Evolutionary conservation across 2,888 invertebrate genomes (phyloP), one percentile per base, ranked within the genome.

Genomic region (Nematopogon swammerdamellus): DNA sequence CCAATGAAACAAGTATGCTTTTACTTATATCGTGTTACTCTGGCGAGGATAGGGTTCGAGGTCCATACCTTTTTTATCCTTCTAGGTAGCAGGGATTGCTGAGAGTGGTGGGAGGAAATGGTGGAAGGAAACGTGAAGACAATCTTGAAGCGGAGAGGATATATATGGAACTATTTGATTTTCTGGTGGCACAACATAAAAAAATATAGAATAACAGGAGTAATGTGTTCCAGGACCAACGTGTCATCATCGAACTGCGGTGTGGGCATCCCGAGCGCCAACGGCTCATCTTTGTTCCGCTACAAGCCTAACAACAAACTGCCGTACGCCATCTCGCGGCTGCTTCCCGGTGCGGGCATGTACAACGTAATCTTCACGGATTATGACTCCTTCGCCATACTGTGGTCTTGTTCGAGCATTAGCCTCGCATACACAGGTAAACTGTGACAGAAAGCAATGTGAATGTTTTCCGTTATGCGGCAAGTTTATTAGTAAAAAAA

Each of bases 341-440:
- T 88, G 59, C 66, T 89, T 58, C 89, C 89, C 8, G 89, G 88
- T 45, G 85, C 87, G 8, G 89, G 89, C 1, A 82, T 82, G 54
- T 90, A 90, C 71, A 83, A 84, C 67, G 76, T 90, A 45, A 76
- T 90, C 19, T 84, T 85, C 60, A 88, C 89, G 0, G 89, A 90
- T 67, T 90, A 89, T 66, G 80, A 82, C 1, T 82, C 82, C 60
- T 89, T 85, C 67, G 88, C 88, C 36, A 80, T 90, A 53, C 61
- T 90, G 46, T 90, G 88, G 85, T 88, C 88, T 3, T 90, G 90
- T 60, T 83, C 85, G 18, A 86, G 85, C 65, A 75, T 86, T 54
- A 84, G 83, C 48, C 58, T 87, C 46, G 77, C 84, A 50, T 82
- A 86, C 62, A 74, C 84, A 63, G 87, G 87, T 86, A 62, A 57